A percentile compares a stretch with the other conserved stretches of the same genome.
phyloP scores from a whole-genome alignment of 2,797 vertebrate genomes.

The Caiman crocodilus region DNA sequence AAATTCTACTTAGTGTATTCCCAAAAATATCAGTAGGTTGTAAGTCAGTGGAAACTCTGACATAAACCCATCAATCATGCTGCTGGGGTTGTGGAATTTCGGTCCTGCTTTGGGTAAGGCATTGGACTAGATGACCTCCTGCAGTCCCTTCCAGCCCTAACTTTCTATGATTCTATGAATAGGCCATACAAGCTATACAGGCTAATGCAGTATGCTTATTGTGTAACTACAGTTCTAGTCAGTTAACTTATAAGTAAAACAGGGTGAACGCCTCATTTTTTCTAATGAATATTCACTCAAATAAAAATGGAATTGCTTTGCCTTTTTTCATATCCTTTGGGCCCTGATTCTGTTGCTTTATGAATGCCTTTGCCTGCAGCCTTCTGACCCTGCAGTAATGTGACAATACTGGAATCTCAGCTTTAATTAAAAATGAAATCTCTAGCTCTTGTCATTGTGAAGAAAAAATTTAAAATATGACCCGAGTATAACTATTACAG shows the following conservation, averaged over 20 bases:
- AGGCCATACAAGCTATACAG: background rate
- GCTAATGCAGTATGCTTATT: background rate
- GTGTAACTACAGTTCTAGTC: background rate
- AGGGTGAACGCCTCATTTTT: background rate
- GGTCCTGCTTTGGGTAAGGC: too few relatives aligned
- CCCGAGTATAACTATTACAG: background rate
- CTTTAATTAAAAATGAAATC: background rate
- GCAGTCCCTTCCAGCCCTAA: too few relatives aligned
- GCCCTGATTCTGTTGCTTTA: background rate
- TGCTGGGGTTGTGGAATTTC: background rate
- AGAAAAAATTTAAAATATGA: too few relatives aligned
- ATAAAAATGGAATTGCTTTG: background rate
- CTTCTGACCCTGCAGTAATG: background rate
- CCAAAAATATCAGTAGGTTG: background rate
- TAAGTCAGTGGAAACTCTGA: background rate
- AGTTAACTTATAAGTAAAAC: background rate
- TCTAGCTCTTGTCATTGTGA: background rate
- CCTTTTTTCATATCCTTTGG: background rate
- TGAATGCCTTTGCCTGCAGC: accelerated
- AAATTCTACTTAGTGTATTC: background rate
- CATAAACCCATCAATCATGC: accelerated
- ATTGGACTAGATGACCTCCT: too few relatives aligned
- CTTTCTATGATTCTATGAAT: background rate
- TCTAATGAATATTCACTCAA: background rate
- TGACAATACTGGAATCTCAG: background rate